Percentiles rank a stretch among this genome's conserved stretches.
Evolutionary conservation across 2,797 vertebrate species (phyloP).

Genomic region (Rhabdomys pumilio): DNA sequence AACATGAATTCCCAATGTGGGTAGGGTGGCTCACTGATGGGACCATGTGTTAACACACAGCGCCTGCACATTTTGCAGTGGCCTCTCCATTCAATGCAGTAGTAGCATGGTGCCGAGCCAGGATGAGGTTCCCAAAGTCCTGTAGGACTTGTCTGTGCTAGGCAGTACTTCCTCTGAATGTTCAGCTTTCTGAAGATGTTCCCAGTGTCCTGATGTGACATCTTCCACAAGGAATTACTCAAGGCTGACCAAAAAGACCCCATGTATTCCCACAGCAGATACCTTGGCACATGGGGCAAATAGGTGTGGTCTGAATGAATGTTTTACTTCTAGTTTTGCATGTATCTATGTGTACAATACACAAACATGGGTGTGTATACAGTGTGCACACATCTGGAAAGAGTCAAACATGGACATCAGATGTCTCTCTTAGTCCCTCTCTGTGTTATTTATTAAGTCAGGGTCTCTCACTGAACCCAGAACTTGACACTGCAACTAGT

Average conservation of each 20-base stretch:
- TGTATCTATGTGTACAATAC: neutral
- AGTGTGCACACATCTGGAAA: neutral
- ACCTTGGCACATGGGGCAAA: neutral
- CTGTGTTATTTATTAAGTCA: neutral
- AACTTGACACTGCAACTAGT: neutral
- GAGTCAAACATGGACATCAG: neutral
- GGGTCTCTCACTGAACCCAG: neutral
- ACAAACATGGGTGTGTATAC: neutral
- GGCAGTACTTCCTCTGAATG: neutral
- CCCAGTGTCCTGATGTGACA: neutral
- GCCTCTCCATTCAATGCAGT: rapidly evolving
- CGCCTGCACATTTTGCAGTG: rapidly evolving
- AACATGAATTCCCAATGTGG: neutral
- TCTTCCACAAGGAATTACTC: neutral
- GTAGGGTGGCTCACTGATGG: neutral
- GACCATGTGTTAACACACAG: neutral
- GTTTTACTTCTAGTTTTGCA: neutral
- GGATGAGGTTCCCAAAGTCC: neutral
- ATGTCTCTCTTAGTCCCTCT: neutral
- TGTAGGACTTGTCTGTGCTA: neutral
- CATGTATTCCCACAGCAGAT: neutral
- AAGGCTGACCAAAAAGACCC: neutral
- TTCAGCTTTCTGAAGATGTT: neutral
- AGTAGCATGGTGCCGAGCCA: neutral
- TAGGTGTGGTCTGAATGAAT: neutral